Evolutionary conservation across 2,888 invertebrate genomes (phyloP).

Genomic region (Stenoptilia bipunctidactyla): DNA sequence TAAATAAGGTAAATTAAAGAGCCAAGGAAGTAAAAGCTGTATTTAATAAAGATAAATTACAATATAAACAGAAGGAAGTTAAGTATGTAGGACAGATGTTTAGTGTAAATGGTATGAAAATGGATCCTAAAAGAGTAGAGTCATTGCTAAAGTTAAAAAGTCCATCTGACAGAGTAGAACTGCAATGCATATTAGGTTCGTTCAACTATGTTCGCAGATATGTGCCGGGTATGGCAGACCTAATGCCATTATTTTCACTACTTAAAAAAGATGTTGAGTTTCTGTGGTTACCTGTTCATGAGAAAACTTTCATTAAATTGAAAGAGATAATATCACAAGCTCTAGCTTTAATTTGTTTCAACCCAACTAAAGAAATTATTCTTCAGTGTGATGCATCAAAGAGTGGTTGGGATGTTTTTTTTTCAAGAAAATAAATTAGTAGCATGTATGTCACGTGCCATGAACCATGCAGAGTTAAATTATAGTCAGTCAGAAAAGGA

Average conservation of each 20-base stretch:
- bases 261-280: conserved; percentile 11
- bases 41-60: conserved; percentile 14
- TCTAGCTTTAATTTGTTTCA: too few species aligned
- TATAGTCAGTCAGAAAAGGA: too few species aligned
- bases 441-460: too few species aligned
- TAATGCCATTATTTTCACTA: conserved; percentile 10
- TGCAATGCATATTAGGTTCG: conserved; percentile 10
- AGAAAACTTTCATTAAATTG: too few species aligned
- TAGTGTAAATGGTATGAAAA: conserved; percentile 10
- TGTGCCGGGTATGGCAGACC: conserved; percentile 12
- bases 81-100: conserved; percentile 13
- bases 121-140: conserved; percentile 10
- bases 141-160: conserved; percentile 8
- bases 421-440: too few species aligned
- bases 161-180: conserved; percentile 8
- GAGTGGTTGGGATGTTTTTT: background rate
- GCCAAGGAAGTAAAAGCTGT: conserved; percentile 7
- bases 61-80: conserved; percentile 11
- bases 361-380: too few species aligned
- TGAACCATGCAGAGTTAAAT: too few species aligned
- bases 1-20: conserved; percentile 6
- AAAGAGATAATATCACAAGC: too few species aligned
- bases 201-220: conserved; percentile 12
- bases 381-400: background rate
- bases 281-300: conserved; percentile 12